These are phyloP conservation scores for Dipus sagitta DNA, from an alignment of 2,797 vertebrate genomes.

Conservation along the genomic window DNA sequence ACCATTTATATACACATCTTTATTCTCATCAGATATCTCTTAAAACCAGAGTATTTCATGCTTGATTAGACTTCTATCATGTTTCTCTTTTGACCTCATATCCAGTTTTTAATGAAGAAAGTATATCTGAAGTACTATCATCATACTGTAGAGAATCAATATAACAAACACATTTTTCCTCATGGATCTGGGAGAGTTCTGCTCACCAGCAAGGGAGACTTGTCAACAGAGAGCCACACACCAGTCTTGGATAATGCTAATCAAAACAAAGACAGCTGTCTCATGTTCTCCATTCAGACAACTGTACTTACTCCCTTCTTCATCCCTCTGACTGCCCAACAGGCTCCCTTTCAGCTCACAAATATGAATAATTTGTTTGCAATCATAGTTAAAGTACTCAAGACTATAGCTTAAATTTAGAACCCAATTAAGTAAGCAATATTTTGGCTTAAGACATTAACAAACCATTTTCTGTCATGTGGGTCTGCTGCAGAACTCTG, in stretches of 20 bases:
- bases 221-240: neutral
- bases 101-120: conserved; percentile 52
- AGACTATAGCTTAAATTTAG: conserved; percentile 55
- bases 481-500: conserved; percentile 91
- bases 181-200: neutral
- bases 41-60: neutral
- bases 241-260: neutral
- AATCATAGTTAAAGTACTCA: conserved; percentile 62
- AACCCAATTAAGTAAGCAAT: conserved; percentile 73
- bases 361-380: conserved; percentile 80
- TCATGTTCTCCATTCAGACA: neutral
- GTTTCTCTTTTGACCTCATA: conserved; percentile 27
- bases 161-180: neutral
- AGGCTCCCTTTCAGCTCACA: conserved; percentile 59
- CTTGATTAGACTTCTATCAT: conserved; percentile 15
- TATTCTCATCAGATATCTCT: neutral
- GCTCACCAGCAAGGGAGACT: neutral
- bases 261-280: neutral
- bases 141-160: neutral
- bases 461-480: conserved; percentile 94
- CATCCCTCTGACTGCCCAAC: neutral
- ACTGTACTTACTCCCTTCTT: neutral
- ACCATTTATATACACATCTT: conserved; percentile 38
- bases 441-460: conserved; percentile 74
- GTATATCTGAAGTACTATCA: neutral